Conservation (phyloP, 2,797 vertebrate species). For the Onychomys leucogaster region DNA sequence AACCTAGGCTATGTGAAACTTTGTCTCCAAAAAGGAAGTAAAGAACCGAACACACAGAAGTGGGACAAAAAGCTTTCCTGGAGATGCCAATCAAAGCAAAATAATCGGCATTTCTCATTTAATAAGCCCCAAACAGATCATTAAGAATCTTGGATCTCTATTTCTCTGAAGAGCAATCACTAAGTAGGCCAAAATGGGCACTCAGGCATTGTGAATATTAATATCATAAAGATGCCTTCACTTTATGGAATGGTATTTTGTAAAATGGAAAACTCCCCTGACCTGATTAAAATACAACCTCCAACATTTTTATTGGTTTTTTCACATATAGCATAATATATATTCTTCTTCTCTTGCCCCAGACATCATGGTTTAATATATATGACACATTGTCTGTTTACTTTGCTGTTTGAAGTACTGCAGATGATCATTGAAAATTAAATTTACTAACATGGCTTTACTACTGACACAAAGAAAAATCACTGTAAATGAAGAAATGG, state of each 20-base stretch:
- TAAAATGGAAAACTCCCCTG: constrained; percentile 16
- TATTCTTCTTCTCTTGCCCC: neutral
- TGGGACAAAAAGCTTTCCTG: neutral
- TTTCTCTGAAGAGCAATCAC: constrained; percentile 58
- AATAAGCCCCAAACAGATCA: constrained; percentile 47
- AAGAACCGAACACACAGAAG: neutral
- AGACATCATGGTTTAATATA: neutral
- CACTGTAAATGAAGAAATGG: constrained; percentile 18
- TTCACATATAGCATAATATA: neutral
- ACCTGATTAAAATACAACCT: constrained; percentile 65
- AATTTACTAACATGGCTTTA: neutral
- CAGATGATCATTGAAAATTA: constrained; percentile 3
- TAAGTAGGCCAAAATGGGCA: constrained; percentile 68
- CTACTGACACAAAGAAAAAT: constrained; percentile 47
- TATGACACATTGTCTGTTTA: neutral
- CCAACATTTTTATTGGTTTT: constrained; percentile 43
- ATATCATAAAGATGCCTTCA: constrained; percentile 41
- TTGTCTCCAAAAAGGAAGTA: neutral
- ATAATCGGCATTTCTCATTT: constrained; percentile 31
- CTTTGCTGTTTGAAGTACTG: constrained; percentile 14
- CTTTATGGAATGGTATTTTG: constrained; percentile 52
- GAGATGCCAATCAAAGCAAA: constrained; percentile 45
- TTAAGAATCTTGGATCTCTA: constrained; percentile 58
- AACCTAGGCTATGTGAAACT: neutral
- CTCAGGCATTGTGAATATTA: constrained; percentile 46